These are phyloP conservation scores for Scaptomyza graminum DNA, from an alignment of 1,140 invertebrate species.

Conservation along the genomic window DNA sequence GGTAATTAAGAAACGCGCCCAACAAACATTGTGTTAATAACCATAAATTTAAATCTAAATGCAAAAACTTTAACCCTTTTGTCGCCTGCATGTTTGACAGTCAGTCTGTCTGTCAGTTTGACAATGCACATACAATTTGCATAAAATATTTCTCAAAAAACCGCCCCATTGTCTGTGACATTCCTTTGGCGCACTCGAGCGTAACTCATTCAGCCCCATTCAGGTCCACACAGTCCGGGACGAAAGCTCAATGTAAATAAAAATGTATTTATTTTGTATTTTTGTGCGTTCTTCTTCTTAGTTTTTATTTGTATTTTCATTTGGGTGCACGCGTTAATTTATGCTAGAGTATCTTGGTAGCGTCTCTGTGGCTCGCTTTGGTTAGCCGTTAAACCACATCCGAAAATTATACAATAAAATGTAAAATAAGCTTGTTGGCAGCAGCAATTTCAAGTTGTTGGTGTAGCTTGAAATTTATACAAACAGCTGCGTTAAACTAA, in stretches of 20 bases:
- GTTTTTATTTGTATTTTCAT: constrained; percentile 47
- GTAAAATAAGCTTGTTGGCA: constrained; percentile 66
- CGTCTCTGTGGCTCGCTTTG: constrained; percentile 33
- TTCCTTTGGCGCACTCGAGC: constrained; percentile 60
- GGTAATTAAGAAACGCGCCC: constrained; percentile 54
- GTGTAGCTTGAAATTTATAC: constrained; percentile 67
- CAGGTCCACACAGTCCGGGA: constrained; percentile 15
- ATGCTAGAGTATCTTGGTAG: constrained; percentile 52
- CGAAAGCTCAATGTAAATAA: constrained; percentile 63
- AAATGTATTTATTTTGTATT: constrained; percentile 75
- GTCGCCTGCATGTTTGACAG: constrained; percentile 21
- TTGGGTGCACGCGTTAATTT: constrained; percentile 81
- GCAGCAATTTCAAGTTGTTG: constrained; percentile 43
- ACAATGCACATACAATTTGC: constrained; percentile 54
- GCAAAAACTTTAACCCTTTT: constrained; percentile 67
- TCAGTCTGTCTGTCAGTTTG: constrained; percentile 1
- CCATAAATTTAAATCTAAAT: constrained; percentile 57
- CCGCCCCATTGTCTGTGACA: constrained; percentile 75
- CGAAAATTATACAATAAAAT: constrained; percentile 82
- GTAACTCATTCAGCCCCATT: constrained; percentile 27
- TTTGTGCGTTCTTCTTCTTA: constrained; percentile 9
- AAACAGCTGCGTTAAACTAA: constrained; percentile 61
- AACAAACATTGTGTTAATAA: constrained; percentile 77
- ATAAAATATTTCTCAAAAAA: constrained; percentile 65
- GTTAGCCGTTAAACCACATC: constrained; percentile 66